A percentile compares a stretch with the other conserved stretches of the same genome.
These are phyloP conservation scores for Hylia prasina DNA, from an alignment of 2,113 vertebrate species.

Conservation along the genomic window DNA sequence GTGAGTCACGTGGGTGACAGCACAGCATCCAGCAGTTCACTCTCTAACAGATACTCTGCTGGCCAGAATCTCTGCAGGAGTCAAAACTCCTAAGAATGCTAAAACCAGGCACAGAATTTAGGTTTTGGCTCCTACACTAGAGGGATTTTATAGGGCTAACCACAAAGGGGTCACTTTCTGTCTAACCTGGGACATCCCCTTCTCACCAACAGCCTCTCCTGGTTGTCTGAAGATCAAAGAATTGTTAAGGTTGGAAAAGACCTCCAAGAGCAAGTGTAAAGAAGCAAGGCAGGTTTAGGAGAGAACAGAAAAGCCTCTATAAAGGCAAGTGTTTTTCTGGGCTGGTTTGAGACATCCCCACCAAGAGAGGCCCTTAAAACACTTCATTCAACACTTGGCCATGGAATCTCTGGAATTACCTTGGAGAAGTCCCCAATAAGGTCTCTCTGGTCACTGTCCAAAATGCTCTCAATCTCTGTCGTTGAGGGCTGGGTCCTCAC, in stretches of 20 bases:
- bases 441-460: slow-evolving; percentile 82
- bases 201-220: not conserved
- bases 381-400: not conserved
- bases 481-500: slow-evolving; percentile 78
- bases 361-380: not conserved
- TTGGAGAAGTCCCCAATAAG: slow-evolving; percentile 96
- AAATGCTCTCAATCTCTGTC: slow-evolving; percentile 82
- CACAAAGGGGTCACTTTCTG: fast-evolving
- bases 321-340: not conserved
- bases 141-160: not conserved
- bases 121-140: not conserved
- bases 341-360: not conserved
- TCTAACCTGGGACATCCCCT: fast-evolving
- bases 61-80: not conserved
- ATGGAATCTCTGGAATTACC: slow-evolving; percentile 60
- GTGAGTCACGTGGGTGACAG: fast-evolving
- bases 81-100: not conserved
- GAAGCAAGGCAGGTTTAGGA: not conserved
- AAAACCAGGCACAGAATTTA: not conserved
- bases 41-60: fast-evolving
- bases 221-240: fast-evolving
- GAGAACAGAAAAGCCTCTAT: not conserved
- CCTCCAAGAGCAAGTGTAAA: not conserved
- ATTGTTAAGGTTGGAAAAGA: not conserved
- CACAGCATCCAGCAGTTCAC: not conserved